A percentile compares a stretch with the other conserved stretches of the same genome.
Evolutionary conservation across 2,113 vertebrate genomes (phyloP).

Genomic region (Petaurus breviceps): DNA sequence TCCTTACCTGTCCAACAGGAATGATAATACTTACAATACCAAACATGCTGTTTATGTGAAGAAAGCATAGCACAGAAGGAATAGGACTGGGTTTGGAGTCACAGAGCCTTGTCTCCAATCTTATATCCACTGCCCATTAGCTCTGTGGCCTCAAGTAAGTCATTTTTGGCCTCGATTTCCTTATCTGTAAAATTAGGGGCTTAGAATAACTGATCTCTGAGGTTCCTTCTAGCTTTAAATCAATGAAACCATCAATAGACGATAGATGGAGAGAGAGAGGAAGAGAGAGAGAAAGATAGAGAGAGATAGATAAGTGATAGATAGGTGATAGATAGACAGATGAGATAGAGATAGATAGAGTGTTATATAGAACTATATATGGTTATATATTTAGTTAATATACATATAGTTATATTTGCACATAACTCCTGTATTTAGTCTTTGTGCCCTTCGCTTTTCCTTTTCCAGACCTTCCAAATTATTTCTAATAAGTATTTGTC

Average conservation of each 20-base stretch:
- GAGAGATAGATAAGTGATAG: no score
- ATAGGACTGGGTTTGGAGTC: not conserved
- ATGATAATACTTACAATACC: not conserved
- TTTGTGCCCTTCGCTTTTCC: not conserved
- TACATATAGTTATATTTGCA: not conserved
- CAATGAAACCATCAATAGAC: not conserved
- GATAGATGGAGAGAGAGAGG: not conserved
- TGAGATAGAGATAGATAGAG: not conserved
- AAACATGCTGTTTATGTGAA: not conserved
- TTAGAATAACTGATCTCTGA: not conserved
- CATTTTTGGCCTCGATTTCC: not conserved
- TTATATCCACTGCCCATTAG: not conserved
- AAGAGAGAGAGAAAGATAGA: no score
- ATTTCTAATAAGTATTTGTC: not conserved
- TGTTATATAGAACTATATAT: not conserved
- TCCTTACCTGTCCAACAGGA: not conserved
- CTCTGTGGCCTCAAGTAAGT: not conserved
- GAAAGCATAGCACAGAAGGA: not conserved
- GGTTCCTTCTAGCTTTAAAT: not conserved
- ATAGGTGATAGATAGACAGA: no score
- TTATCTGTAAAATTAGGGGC: not conserved
- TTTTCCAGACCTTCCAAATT: not conserved
- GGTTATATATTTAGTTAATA: not conserved
- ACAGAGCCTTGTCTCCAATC: not conserved
- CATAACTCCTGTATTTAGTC: not conserved